Evolutionary conservation across 2,797 vertebrate genomes (phyloP).

Genomic region (Acrossocheilus wenchowensis): DNA sequence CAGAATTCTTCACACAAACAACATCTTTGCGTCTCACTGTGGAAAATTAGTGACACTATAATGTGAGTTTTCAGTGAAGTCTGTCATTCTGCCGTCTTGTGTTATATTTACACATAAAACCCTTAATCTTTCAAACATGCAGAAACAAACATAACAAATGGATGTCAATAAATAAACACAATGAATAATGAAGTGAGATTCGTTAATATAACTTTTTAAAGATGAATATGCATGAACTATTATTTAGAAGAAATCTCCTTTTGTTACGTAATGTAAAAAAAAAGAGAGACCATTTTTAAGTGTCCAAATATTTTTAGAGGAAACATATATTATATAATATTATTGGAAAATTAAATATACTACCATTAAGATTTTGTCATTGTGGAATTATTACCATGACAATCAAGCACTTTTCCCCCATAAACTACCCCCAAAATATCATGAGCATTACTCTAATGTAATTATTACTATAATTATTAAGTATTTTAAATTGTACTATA

Average conservation of each 20-base stretch:
- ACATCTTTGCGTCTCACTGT: not conserved
- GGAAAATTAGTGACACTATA: not conserved
- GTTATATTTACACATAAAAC: not conserved
- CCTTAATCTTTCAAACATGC: not conserved
- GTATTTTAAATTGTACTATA: too few species aligned
- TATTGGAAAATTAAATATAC: not conserved
- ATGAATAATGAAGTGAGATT: not conserved
- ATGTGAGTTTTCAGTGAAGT: not conserved
- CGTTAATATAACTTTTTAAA: not conserved
- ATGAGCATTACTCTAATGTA: not conserved
- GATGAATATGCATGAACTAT: not conserved
- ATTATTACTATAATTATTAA: too few species aligned
- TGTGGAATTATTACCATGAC: too few species aligned
- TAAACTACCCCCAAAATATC: not conserved
- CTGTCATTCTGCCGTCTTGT: not conserved
- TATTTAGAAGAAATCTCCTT: not conserved
- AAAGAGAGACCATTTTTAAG: not conserved
- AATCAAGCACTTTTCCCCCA: too few species aligned
- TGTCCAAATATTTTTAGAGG: not conserved
- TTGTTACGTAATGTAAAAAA: not conserved
- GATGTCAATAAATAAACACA: not conserved
- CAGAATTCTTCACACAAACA: not conserved
- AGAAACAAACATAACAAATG: not conserved
- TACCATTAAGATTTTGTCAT: not conserved
- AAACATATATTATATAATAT: not conserved